phyloP scores from a whole-genome alignment of 2,888 invertebrate genomes.

The Ischnura elegans region DNA sequence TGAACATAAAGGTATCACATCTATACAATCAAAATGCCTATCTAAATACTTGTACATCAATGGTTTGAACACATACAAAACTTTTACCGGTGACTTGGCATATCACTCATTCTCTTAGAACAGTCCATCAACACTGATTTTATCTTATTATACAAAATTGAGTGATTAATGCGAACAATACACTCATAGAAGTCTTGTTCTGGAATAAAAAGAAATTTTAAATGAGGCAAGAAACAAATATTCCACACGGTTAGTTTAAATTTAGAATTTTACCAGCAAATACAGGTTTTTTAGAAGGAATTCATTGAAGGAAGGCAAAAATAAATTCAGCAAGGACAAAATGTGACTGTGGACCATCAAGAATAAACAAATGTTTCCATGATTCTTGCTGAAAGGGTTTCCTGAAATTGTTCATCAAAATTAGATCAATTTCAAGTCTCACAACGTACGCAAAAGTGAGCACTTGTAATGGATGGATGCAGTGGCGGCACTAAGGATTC shows the following conservation, averaged over 20 bases:
- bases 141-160: neutral
- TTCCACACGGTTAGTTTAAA: too few species aligned
- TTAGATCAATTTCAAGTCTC: too few species aligned
- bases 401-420: too few species aligned
- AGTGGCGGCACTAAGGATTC: too few species aligned
- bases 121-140: neutral
- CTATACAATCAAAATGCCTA: too few species aligned
- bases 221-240: neutral
- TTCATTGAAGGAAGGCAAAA: neutral
- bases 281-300: too few species aligned
- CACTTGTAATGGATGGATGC: too few species aligned
- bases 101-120: neutral
- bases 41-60: neutral
- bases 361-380: too few species aligned
- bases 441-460: too few species aligned
- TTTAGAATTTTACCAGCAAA: too few species aligned
- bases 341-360: neutral
- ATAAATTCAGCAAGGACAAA: neutral
- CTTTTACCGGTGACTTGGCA: neutral
- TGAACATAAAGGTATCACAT: neutral
- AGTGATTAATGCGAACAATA: neutral
- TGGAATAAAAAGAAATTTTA: neutral
- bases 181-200: conserved; percentile 8
- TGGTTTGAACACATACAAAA: neutral
- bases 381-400: too few species aligned